Percentiles rank a stretch among this genome's conserved stretches.
These are phyloP conservation scores for Athalia rosae DNA, from an alignment of 2,888 invertebrate genomes.

Conservation along the genomic window DNA sequence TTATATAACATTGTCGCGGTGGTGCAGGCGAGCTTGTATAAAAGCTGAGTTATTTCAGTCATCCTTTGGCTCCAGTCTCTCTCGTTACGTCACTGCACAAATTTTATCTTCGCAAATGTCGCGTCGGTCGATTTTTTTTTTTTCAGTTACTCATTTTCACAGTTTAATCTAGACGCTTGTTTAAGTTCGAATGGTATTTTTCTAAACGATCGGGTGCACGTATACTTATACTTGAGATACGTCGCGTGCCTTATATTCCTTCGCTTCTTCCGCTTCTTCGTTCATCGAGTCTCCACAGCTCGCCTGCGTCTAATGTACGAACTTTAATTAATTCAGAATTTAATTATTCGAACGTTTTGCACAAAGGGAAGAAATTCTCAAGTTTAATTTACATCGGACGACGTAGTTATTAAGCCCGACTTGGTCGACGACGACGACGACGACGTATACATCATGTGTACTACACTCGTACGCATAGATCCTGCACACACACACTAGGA, in stretches of 20 bases:
- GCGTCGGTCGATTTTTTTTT: too few species aligned
- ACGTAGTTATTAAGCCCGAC: too few species aligned
- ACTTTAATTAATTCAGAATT: conserved; percentile 37
- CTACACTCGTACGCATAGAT: background rate
- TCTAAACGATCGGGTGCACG: too few species aligned
- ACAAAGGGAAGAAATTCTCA: conserved; percentile 26
- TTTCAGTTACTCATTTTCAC: too few species aligned
- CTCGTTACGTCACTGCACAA: too few species aligned
- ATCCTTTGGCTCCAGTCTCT: too few species aligned
- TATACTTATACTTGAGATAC: background rate
- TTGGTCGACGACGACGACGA: conserved; percentile 16
- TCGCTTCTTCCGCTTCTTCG: background rate
- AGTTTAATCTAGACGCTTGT: too few species aligned
- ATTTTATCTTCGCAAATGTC: too few species aligned
- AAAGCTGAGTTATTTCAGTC: too few species aligned
- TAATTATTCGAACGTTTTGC: conserved; percentile 32
- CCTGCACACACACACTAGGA: background rate
- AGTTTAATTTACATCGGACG: conserved; percentile 35
- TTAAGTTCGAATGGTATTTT: too few species aligned
- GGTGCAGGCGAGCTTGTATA: too few species aligned
- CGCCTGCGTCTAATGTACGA: background rate
- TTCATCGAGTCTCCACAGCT: background rate
- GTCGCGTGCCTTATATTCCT: background rate
- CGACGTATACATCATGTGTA: background rate
- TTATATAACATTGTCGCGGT: too few species aligned